Evolutionary conservation across 92 coral and sea anemone genomes (phyloP), one percentile per base, ranked within the genome.

Genomic region (Parazoanthus atlanticus): DNA sequence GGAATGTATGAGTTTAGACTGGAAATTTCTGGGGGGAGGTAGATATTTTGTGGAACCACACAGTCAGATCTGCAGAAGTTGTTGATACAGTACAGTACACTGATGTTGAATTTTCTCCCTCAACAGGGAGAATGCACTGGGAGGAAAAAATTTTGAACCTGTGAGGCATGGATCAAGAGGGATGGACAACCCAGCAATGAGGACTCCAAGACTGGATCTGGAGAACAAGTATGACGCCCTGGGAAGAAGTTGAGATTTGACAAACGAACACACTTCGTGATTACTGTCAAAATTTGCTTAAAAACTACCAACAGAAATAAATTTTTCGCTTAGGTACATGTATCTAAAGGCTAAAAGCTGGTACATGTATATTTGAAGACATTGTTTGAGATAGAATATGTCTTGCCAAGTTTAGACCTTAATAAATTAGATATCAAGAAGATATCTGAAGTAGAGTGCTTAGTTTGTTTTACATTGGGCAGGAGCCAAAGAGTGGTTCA

Each of bases 161-260:
- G 99, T 97, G 43, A 95, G 88, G 82, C 98, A 94, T 93, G 99
- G 99, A 26, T 93, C 95, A 74, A 86, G 99, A 17, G 88, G 94
- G 34, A 80, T 82, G 54, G 98, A 94, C 36, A 94, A 93, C 87
- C 96, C 98, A 72, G 85, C 95, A 26, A 92, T 93, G 58, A 89
- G 98, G 47, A 88, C 96, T 46, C 96, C 95, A 78, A 92, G 83
- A 46, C 90, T 97, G 52, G 97, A 96, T 86, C 89, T 97, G 86
- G 99, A 90, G 81, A 97, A 97, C 91, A 97, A 97, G 87, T 97
- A 89, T 82, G 98, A 96, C 69, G 99, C 98, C 49, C 91, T 97
- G 70, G 92, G 98, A 85, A 90, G 94, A 85, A 93, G 94, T 79
- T 95, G 77, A 67, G 47, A 26, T 47, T 31, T 16, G 29, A 34